These are phyloP conservation scores for Turritopsis dohrnii DNA, from an alignment of 30 jellyfish, hydroid and myxozoan genomes.

Conservation along the genomic window DNA sequence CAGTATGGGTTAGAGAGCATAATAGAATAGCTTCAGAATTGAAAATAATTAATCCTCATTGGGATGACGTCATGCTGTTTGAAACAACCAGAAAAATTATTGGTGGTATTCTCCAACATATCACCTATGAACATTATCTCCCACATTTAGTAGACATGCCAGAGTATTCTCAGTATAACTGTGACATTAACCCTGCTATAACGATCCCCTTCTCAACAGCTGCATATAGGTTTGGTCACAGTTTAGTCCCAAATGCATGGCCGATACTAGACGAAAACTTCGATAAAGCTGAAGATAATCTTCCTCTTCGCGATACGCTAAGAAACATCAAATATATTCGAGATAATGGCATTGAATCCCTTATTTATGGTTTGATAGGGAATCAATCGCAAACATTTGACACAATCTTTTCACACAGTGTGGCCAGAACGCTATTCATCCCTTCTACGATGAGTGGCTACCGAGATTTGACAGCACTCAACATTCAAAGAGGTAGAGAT, in stretches of 20 bases:
- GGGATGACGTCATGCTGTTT: constrained; percentile 33
- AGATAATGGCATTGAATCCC: constrained; percentile 25
- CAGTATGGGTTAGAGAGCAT: constrained; percentile 40
- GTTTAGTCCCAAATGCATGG: constrained; percentile 19
- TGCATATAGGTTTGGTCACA: constrained; percentile 42
- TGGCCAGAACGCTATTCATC: constrained; percentile 4
- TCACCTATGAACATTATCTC: constrained; percentile 26
- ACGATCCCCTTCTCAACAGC: constrained; percentile 27
- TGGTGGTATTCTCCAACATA: constrained; percentile 37
- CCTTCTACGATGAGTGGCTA: not conserved
- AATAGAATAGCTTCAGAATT: constrained; percentile 28
- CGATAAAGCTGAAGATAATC: not conserved
- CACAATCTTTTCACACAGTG: not conserved
- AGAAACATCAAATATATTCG: not conserved
- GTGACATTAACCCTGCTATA: constrained; percentile 20
- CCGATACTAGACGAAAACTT: constrained; percentile 15
- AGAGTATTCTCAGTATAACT: constrained; percentile 24
- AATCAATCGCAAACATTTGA: constrained; percentile 22
- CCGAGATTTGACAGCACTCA: constrained; percentile 31
- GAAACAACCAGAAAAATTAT: constrained; percentile 37
- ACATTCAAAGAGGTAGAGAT: constrained; percentile 51
- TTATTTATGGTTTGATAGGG: constrained; percentile 27
- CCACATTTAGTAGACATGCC: not conserved
- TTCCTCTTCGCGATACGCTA: constrained; percentile 16
- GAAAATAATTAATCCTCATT: constrained; percentile 16